Evolutionary conservation across 1,140 invertebrate genomes (phyloP).

Genomic region (Chlorops oryzae): DNA sequence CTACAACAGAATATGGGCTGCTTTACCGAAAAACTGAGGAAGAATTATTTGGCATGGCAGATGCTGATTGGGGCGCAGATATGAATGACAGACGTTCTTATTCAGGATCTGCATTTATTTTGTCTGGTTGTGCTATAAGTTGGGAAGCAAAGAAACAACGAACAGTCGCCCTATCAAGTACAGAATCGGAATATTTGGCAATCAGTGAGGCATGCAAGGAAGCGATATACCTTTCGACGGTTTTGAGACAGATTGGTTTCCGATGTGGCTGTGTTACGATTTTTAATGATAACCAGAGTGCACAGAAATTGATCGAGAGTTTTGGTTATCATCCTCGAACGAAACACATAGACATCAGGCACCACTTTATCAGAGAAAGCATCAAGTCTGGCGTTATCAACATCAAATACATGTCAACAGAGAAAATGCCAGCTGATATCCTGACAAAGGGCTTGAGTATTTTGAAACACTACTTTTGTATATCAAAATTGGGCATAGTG

Average conservation of each 20-base stretch:
- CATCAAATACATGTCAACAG: neutral
- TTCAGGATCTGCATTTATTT: conserved; percentile 35
- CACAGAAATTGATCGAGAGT: conserved; percentile 37
- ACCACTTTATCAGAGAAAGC: conserved; percentile 28
- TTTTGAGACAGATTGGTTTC: conserved; percentile 16
- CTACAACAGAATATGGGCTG: too few relatives aligned
- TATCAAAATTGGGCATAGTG: neutral
- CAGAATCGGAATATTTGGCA: conserved; percentile 47
- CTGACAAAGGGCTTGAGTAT: neutral
- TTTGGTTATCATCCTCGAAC: conserved; percentile 36
- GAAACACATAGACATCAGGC: conserved; percentile 46
- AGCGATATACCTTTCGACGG: conserved; percentile 16
- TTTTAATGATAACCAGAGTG: conserved; percentile 39
- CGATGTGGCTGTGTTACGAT: neutral
- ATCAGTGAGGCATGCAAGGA: conserved; percentile 32
- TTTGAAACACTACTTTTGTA: neutral
- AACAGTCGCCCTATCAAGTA: conserved; percentile 24
- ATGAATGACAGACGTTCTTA: conserved; percentile 32
- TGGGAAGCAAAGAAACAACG: conserved; percentile 29
- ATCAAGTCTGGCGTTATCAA: neutral
- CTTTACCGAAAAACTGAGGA: neutral
- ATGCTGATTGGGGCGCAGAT: conserved; percentile 14
- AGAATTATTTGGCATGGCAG: conserved; percentile 8
- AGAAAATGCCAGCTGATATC: conserved; percentile 4
- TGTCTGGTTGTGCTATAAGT: conserved; percentile 20